These are phyloP conservation scores for Panzeria rudis DNA, from an alignment of 2,888 invertebrate species.

Conservation along the genomic window DNA sequence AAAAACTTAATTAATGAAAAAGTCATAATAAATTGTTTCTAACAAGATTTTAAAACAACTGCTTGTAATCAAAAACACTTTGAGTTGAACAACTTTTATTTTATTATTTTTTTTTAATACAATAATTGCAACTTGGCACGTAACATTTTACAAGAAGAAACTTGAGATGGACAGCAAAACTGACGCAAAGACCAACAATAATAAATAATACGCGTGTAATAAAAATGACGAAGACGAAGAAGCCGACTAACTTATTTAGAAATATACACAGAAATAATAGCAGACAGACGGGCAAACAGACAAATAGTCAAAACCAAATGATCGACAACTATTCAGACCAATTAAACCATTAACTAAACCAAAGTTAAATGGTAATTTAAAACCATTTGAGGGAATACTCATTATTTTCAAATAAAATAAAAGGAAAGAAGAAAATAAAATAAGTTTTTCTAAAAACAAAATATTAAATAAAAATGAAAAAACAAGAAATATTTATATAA, in stretches of 20 bases:
- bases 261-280: slow-evolving; percentile 12
- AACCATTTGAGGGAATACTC: slow-evolving; percentile 43
- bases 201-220: not conserved
- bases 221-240: not conserved
- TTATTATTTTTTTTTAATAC: not conserved
- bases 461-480: not conserved
- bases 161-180: slow-evolving; percentile 3
- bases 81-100: not conserved
- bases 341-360: slow-evolving; percentile 58
- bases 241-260: not conserved
- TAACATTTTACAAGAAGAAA: slow-evolving; percentile 47
- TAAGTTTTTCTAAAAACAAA: not conserved
- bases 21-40: slow-evolving; percentile 14
- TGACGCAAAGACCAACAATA: slow-evolving; percentile 1
- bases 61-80: too few relatives aligned
- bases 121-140: slow-evolving; percentile 48
- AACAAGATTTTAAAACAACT: slow-evolving; percentile 9
- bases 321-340: slow-evolving; percentile 33
- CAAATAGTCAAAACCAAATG: slow-evolving; percentile 9
- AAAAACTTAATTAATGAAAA: slow-evolving; percentile 1
- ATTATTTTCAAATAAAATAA: slow-evolving; percentile 8
- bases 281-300: slow-evolving; percentile 2
- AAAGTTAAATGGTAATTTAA: slow-evolving; percentile 64
- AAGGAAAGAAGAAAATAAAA: slow-evolving; percentile 22
- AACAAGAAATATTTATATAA: slow-evolving; percentile 4